A percentile compares a stretch with the other conserved stretches of the same genome.
phyloP scores from a whole-genome alignment of 30 jellyfish, hydroid and myxozoan genomes.

The Aurelia sp. region DNA sequence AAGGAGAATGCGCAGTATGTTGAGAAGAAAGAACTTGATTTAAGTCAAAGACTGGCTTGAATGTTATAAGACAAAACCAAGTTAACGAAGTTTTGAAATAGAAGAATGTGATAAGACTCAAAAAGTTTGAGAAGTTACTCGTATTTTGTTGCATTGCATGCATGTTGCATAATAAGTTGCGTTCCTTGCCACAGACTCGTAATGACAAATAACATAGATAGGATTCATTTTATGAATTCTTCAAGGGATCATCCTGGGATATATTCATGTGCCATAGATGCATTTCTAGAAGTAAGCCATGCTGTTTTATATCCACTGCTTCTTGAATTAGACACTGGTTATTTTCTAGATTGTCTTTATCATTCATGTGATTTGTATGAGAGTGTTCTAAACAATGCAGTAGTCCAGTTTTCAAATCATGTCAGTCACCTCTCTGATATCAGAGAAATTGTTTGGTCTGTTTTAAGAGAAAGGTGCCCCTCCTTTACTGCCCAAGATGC shows the following conservation, averaged over 20 bases:
- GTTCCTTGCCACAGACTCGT: background rate
- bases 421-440: constrained; percentile 7
- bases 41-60: constrained; percentile 9
- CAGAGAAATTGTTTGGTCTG: constrained; percentile 17
- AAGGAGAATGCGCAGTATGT: no score
- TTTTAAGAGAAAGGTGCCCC: constrained; percentile 25
- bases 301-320: constrained; percentile 4
- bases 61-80: constrained; percentile 8
- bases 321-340: constrained; percentile 22
- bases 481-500: constrained; percentile 25
- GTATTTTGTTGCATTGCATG: no score
- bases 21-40: background rate
- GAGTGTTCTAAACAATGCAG: background rate
- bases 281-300: background rate
- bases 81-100: background rate
- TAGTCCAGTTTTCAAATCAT: background rate
- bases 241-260: background rate
- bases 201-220: background rate
- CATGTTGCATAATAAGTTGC: no score
- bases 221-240: constrained; percentile 3
- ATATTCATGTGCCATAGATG: background rate
- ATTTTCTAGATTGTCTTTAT: constrained; percentile 2
- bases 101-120: no score
- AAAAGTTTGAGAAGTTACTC: no score
- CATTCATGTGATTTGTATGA: constrained; percentile 4